Evolutionary conservation across 1,140 invertebrate genomes (phyloP).

Genomic region (Aphelinus atriplicis): DNA sequence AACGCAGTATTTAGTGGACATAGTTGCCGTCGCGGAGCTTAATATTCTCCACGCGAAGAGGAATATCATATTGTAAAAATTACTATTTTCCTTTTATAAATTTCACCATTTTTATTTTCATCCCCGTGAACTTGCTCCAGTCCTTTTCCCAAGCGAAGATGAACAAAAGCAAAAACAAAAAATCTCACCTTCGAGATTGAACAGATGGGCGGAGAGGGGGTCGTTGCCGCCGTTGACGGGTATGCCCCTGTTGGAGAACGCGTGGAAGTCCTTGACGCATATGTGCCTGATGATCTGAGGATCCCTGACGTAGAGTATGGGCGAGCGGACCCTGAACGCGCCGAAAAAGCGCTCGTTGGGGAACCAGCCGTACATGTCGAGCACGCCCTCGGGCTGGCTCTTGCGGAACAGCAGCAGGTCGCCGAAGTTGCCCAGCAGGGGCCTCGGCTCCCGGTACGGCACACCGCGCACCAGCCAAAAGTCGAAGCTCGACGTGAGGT

Average conservation of each 20-base stretch:
- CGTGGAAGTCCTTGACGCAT: conserved; percentile 66
- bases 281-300: conserved; percentile 65
- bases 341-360: conserved; percentile 60
- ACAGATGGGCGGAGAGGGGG: conserved; percentile 56
- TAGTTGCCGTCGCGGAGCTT: not conserved
- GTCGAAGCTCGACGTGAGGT: conserved; percentile 60
- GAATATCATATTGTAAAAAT: too few relatives aligned
- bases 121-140: too few relatives aligned
- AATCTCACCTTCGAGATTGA: conserved; percentile 58
- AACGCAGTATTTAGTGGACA: not conserved
- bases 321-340: conserved; percentile 62
- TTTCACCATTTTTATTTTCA: too few relatives aligned
- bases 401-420: conserved; percentile 52
- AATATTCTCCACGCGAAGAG: too few relatives aligned
- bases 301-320: conserved; percentile 64
- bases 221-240: conserved; percentile 53
- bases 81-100: too few relatives aligned
- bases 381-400: conserved; percentile 52
- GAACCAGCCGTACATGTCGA: conserved; percentile 62
- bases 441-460: conserved; percentile 58
- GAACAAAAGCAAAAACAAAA: too few relatives aligned
- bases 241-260: conserved; percentile 64
- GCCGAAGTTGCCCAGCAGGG: conserved; percentile 63
- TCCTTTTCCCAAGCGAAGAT: too few relatives aligned
- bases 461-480: conserved; percentile 64